Evolutionary conservation across 2,888 invertebrate genomes (phyloP).

Genomic region (Sylvicola fuscatus): DNA sequence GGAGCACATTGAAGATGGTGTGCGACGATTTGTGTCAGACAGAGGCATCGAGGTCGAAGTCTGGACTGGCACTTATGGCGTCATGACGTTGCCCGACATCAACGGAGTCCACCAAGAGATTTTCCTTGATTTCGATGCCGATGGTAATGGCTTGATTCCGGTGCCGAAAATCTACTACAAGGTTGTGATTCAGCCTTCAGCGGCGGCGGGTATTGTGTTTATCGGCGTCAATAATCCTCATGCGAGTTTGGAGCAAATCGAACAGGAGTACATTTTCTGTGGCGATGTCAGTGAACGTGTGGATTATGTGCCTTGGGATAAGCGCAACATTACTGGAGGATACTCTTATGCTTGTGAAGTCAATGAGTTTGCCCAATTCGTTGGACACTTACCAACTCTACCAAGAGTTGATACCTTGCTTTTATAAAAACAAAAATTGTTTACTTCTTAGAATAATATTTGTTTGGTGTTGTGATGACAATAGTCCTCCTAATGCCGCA

Average conservation of each 20-base stretch:
- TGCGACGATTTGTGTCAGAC: conserved; percentile 24
- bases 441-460: too few species aligned
- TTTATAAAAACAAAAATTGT: too few species aligned
- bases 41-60: conserved; percentile 22
- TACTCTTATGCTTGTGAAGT: conserved; percentile 21
- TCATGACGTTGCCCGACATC: conserved; percentile 29
- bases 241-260: conserved; percentile 14
- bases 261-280: conserved; percentile 16
- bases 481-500: too few species aligned
- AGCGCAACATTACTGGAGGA: conserved; percentile 14
- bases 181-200: conserved; percentile 28
- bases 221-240: conserved; percentile 26
- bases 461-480: too few species aligned
- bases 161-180: conserved; percentile 36
- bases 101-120: conserved; percentile 19
- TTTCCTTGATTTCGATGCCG: conserved; percentile 18
- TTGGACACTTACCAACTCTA: conserved; percentile 12
- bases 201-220: conserved; percentile 30
- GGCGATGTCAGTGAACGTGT: conserved; percentile 28
- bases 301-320: conserved; percentile 26
- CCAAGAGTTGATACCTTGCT: conserved; percentile 1
- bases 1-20: conserved; percentile 27
- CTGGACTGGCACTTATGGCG: conserved; percentile 35
- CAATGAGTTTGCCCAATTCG: conserved; percentile 14
- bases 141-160: conserved; percentile 25